These are phyloP conservation scores for Lasioglossum leucozonium DNA, from an alignment of 2,888 invertebrate genomes.

Conservation along the genomic window DNA sequence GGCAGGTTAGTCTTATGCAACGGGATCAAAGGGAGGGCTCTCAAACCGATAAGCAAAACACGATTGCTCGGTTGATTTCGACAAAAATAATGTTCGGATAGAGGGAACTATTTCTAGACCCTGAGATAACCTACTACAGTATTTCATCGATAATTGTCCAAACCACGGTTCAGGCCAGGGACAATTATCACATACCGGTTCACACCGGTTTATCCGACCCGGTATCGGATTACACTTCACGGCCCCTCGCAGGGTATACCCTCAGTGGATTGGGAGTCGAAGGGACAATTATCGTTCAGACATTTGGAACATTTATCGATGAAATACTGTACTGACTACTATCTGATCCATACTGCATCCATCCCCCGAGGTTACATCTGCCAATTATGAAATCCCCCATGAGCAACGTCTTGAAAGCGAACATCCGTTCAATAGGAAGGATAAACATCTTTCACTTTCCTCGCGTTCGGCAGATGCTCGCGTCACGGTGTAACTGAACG, in stretches of 20 bases:
- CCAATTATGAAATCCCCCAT: not conserved
- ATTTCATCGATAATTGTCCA: too few relatives aligned
- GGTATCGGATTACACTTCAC: too few relatives aligned
- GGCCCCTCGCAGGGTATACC: too few relatives aligned
- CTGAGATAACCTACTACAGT: not conserved
- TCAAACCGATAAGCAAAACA: not conserved
- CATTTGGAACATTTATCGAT: too few relatives aligned
- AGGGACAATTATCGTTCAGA: too few relatives aligned
- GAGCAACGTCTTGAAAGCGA: slow-evolving; percentile 29
- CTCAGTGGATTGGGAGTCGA: too few relatives aligned
- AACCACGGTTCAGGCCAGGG: too few relatives aligned
- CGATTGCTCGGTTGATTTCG: not conserved
- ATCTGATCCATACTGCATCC: not conserved
- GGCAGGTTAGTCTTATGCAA: not conserved
- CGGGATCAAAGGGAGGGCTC: not conserved
- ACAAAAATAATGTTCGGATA: not conserved
- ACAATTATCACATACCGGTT: too few relatives aligned
- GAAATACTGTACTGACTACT: too few relatives aligned
- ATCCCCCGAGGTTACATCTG: too few relatives aligned
- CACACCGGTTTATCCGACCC: too few relatives aligned
- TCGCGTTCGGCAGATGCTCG: slow-evolving; percentile 34
- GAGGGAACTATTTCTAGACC: not conserved
- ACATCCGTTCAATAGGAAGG: slow-evolving; percentile 25
- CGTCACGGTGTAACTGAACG: slow-evolving; percentile 37
- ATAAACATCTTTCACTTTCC: slow-evolving; percentile 40